Evolutionary conservation across 2,113 vertebrate species (phyloP).

Genomic region (Zosterops pallidus): DNA sequence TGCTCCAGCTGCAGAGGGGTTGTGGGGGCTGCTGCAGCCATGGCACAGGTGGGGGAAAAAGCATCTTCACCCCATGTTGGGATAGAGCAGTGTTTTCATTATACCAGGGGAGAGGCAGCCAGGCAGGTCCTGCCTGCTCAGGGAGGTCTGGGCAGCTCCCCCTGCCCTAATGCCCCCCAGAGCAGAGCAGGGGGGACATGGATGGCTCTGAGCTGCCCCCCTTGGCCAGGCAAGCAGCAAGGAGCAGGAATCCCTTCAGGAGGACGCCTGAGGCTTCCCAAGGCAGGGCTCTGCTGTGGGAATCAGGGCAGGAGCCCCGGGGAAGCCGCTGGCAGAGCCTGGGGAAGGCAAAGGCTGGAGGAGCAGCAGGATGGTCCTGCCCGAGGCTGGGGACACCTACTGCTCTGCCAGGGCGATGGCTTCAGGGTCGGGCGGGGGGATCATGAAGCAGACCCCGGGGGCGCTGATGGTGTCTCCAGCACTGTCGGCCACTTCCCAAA

Average conservation of each 20-base stretch:
- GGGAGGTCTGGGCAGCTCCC: background rate
- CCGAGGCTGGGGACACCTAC: constrained; percentile 61
- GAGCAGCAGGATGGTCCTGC: background rate
- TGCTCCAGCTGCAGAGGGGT: background rate
- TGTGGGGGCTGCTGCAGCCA: background rate
- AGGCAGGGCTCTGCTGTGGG: fast-evolving
- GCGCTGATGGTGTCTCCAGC: constrained; percentile 75
- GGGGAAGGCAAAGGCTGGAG: background rate
- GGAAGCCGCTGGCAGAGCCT: background rate
- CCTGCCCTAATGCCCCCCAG: fast-evolving
- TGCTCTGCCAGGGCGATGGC: constrained; percentile 80
- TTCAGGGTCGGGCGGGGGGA: constrained; percentile 88
- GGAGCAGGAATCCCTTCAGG: background rate
- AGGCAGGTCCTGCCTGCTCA: background rate
- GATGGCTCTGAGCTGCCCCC: background rate
- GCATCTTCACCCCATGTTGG: fast-evolving
- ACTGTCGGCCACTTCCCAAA: constrained; percentile 88
- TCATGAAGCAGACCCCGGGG: constrained; percentile 89
- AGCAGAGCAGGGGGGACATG: background rate
- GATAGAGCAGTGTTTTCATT: background rate
- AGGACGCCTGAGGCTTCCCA: background rate
- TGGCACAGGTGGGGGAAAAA: background rate
- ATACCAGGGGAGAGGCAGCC: background rate
- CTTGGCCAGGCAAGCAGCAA: background rate
- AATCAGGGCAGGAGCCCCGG: background rate